These are phyloP conservation scores for Mylabris sibirica DNA, from an alignment of 2,888 invertebrate genomes.

Conservation along the genomic window DNA sequence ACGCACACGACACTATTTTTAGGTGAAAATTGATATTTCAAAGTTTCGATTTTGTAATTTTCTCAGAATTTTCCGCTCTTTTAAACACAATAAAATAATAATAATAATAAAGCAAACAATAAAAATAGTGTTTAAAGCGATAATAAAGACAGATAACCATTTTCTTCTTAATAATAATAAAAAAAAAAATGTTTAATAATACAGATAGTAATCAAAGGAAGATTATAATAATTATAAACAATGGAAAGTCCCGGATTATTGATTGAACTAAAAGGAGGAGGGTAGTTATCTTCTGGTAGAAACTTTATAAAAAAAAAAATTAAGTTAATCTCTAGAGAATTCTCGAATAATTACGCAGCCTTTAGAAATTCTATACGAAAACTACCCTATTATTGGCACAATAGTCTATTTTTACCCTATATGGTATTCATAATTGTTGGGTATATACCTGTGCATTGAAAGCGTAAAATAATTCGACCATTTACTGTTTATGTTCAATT, in stretches of 20 bases:
- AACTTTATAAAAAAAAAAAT: neutral
- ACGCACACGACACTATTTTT: neutral
- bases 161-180: neutral
- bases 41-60: conserved; percentile 6
- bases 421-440: neutral
- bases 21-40: neutral
- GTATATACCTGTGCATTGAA: neutral
- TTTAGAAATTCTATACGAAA: neutral
- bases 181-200: neutral
- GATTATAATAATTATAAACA: neutral
- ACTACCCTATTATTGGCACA: neutral
- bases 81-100: no score
- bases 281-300: neutral
- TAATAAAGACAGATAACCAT: neutral
- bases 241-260: neutral
- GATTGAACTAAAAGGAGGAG: neutral
- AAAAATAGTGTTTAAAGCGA: neutral
- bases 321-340: neutral
- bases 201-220: neutral
- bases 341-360: neutral
- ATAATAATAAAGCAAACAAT: neutral
- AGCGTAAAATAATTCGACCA: neutral
- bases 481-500: conserved; percentile 3
- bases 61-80: neutral
- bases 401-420: neutral